Percentiles rank a stretch among this genome's conserved stretches.
Conservation (phyloP, 2,797 vertebrate genomes). For the Momotus momota region DNA sequence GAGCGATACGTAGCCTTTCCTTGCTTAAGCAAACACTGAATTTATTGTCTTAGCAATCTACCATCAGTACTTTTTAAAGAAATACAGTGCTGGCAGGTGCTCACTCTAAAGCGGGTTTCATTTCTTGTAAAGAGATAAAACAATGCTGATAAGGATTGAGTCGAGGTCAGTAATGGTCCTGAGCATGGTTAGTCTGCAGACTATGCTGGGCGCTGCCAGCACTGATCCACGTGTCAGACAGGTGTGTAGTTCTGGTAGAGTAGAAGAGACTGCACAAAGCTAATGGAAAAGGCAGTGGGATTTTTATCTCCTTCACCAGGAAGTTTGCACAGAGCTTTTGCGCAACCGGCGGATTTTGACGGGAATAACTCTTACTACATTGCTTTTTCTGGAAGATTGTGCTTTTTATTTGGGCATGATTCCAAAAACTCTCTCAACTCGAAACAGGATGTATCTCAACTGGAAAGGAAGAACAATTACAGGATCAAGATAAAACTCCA, state of each 20-base stretch:
- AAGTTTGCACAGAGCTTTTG: constrained; percentile 53
- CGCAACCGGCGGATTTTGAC: constrained; percentile 33
- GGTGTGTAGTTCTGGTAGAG: not conserved
- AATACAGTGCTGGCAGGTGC: not conserved
- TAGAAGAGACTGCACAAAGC: not conserved
- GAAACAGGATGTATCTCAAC: not conserved
- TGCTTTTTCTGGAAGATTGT: constrained; percentile 44
- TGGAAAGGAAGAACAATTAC: not conserved
- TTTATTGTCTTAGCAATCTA: not conserved
- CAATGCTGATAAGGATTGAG: not conserved
- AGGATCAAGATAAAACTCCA: not conserved
- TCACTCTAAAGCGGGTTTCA: not conserved
- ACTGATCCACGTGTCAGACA: not conserved
- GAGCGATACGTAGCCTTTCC: not conserved
- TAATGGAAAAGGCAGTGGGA: constrained; percentile 16
- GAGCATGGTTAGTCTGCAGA: not conserved
- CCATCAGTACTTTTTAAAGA: not conserved
- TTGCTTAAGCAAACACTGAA: not conserved
- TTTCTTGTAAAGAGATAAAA: not conserved
- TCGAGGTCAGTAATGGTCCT: not conserved
- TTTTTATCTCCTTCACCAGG: constrained; percentile 43
- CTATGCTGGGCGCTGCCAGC: not conserved
- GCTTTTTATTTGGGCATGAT: constrained; percentile 10
- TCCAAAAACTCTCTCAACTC: not conserved
- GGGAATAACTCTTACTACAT: constrained; percentile 60